Evolutionary conservation across 2,888 invertebrate genomes (phyloP).

Genomic region (Drosophila koepferae): DNA sequence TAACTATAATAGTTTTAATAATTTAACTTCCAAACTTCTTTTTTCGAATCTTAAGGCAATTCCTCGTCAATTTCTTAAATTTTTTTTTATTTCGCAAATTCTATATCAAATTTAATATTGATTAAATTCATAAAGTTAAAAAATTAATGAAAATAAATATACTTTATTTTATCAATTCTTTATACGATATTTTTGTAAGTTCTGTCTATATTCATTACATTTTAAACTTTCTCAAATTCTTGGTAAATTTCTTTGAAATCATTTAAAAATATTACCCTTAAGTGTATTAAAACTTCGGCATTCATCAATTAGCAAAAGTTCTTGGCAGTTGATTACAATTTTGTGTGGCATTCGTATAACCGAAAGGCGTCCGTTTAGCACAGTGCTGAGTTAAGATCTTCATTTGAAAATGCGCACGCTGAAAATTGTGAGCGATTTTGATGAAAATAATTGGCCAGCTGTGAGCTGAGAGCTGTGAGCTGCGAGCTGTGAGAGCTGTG

Average conservation of each 20-base stretch:
- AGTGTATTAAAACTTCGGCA: conserved; percentile 2
- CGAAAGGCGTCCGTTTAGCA: conserved; percentile 65
- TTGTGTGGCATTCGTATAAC: conserved; percentile 67
- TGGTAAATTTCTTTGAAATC: not conserved
- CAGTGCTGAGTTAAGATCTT: conserved; percentile 67
- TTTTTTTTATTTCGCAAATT: not conserved
- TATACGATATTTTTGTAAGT: too few relatives aligned
- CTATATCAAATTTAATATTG: not conserved
- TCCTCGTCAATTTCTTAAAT: too few relatives aligned
- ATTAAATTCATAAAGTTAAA: not conserved
- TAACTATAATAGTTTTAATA: too few relatives aligned
- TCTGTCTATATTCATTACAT: too few relatives aligned
- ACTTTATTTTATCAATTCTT: too few relatives aligned
- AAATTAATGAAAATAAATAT: too few relatives aligned
- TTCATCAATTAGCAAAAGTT: not conserved
- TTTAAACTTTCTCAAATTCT: not conserved
- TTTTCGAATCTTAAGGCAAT: too few relatives aligned
- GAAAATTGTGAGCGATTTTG: conserved; percentile 78
- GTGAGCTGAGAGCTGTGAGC: conserved; percentile 35
- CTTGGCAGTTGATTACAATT: conserved; percentile 12
- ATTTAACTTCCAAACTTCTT: too few relatives aligned
- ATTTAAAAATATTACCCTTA: not conserved
- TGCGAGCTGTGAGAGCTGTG: conserved; percentile 41
- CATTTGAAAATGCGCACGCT: conserved; percentile 66
- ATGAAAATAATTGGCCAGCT: conserved; percentile 81